Evolutionary conservation across 2,113 vertebrate genomes (phyloP).

Genomic region (Ardeotis arabs): DNA sequence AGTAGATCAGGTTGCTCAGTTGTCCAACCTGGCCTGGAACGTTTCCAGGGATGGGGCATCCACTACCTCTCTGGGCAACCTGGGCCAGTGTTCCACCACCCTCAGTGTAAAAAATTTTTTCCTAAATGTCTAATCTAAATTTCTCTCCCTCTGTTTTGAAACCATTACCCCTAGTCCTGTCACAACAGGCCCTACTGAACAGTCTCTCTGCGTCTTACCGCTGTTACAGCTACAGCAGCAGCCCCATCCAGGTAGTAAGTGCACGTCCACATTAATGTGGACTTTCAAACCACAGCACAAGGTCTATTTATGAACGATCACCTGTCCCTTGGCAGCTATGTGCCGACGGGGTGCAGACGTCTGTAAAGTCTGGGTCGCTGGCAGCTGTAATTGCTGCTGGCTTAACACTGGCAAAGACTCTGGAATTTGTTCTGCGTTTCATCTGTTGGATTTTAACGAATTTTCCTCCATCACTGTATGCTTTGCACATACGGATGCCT

Average conservation of each 20-base stretch:
- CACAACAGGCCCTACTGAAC: no score
- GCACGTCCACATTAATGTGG: background rate
- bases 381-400: background rate
- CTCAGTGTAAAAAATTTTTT: no score
- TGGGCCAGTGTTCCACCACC: no score
- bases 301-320: background rate
- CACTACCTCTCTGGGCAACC: no score
- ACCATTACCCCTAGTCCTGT: no score
- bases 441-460: background rate
- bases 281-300: background rate
- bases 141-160: no score
- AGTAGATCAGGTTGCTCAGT: no score
- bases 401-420: background rate
- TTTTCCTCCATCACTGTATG: background rate
- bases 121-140: no score
- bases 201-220: no score
- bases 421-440: conserved; percentile 40
- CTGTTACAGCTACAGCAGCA: background rate
- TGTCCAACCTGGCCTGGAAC: no score
- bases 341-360: background rate
- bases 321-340: background rate
- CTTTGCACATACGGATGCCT: background rate
- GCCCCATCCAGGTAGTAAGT: background rate
- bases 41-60: no score
- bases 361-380: background rate